Conservation (phyloP, 2,888 invertebrate genomes). For the Amaurobius ferox region DNA sequence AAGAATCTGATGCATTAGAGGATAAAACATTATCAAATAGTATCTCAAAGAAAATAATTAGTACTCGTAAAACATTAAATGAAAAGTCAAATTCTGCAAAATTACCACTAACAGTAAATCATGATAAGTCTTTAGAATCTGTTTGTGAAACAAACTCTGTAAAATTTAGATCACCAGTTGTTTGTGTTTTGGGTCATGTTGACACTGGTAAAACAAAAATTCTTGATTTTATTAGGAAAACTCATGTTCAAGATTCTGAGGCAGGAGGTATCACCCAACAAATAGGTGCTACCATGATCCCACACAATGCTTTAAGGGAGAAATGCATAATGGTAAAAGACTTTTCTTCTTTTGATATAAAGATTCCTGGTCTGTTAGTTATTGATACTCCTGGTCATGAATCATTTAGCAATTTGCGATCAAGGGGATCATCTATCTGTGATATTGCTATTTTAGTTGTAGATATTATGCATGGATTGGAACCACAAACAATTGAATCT, state of each 20-base stretch:
- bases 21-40: not conserved
- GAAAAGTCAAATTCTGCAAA: not conserved
- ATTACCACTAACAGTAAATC: not conserved
- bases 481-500: conserved; percentile 99
- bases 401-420: conserved; percentile 97
- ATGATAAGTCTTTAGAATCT: not conserved
- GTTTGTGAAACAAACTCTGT: conserved; percentile 78
- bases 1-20: conserved; percentile 39
- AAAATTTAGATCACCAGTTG: conserved; percentile 93
- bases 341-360: conserved; percentile 86
- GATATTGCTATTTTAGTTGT: conserved; percentile 99
- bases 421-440: conserved; percentile 97
- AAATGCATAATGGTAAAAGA: conserved; percentile 95
- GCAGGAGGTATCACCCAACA: conserved; percentile 99
- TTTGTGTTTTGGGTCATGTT: conserved; percentile 98
- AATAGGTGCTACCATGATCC: conserved; percentile 99
- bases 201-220: conserved; percentile 99
- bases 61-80: too few relatives aligned
- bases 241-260: conserved; percentile 85
- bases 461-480: conserved; percentile 99
- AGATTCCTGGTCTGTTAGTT: conserved; percentile 95
- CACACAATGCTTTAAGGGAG: conserved; percentile 95
- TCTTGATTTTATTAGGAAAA: conserved; percentile 84
- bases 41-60: not conserved
- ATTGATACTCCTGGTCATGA: conserved; percentile 99